Conservation (phyloP, 2,888 invertebrate genomes). For the Drosophila anomalata region DNA sequence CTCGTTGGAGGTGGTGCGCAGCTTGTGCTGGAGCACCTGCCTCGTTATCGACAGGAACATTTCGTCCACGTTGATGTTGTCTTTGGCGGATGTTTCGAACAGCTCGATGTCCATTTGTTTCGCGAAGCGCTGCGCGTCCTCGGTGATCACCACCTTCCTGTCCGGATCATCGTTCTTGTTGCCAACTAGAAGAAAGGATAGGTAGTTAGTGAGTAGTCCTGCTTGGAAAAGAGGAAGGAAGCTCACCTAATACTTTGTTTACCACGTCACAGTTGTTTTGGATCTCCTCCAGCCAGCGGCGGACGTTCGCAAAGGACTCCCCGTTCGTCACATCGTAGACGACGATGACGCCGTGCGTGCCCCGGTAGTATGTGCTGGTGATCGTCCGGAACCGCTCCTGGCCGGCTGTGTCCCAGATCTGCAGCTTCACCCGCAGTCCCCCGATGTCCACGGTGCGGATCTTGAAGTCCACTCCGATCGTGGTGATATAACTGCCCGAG, state of each 20-base stretch:
- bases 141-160: slow-evolving; percentile 97
- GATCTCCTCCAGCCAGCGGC: slow-evolving; percentile 99
- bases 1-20: slow-evolving; percentile 82
- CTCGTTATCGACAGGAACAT: slow-evolving; percentile 91
- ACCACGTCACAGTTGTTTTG: slow-evolving; percentile 99
- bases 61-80: slow-evolving; percentile 99
- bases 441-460: slow-evolving; percentile 97
- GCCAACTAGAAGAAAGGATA: slow-evolving; percentile 88
- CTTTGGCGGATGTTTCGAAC: slow-evolving; percentile 99
- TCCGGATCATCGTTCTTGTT: slow-evolving; percentile 98
- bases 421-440: slow-evolving; percentile 95
- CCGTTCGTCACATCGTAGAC: slow-evolving; percentile 99
- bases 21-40: slow-evolving; percentile 83
- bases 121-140: slow-evolving; percentile 98
- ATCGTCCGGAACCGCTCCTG: slow-evolving; percentile 99
- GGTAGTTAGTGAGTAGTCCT: not conserved
- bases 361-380: slow-evolving; percentile 99
- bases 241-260: slow-evolving; percentile 96
- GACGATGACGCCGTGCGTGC: slow-evolving; percentile 99
- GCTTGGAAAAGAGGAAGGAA: too few species aligned
- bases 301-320: slow-evolving; percentile 99
- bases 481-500: slow-evolving; percentile 98
- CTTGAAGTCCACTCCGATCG: slow-evolving; percentile 99
- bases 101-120: slow-evolving; percentile 98
- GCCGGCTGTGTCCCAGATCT: slow-evolving; percentile 99